These are phyloP conservation scores for Syngnathus typhle DNA, from an alignment of 2,113 vertebrate species.

Conservation along the genomic window DNA sequence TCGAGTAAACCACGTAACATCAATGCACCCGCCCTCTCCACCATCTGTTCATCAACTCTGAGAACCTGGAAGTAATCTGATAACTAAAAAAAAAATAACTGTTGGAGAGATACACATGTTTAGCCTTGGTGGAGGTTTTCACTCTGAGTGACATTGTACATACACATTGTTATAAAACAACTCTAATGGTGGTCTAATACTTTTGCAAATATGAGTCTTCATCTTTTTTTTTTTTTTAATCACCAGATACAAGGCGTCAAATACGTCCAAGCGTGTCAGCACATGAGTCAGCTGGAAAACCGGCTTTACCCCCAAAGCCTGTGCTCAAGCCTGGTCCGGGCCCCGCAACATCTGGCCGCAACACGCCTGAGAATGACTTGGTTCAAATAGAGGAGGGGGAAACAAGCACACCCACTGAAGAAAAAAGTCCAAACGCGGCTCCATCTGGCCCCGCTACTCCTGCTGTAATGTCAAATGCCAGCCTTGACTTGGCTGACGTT, in stretches of 20 bases:
- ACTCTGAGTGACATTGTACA: neutral
- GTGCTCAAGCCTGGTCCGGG: slow-evolving; percentile 53
- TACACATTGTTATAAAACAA: neutral
- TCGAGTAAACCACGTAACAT: neutral
- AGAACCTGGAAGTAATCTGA: neutral
- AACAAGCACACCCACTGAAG: slow-evolving; percentile 36
- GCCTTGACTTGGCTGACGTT: slow-evolving; percentile 25
- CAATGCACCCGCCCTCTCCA: neutral
- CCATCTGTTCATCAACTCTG: slow-evolving; percentile 6
- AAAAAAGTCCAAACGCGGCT: slow-evolving; percentile 13
- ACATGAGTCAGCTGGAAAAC: slow-evolving; percentile 65
- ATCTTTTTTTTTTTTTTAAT: slow-evolving; percentile 1
- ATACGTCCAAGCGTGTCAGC: slow-evolving; percentile 63
- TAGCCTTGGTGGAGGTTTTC: neutral
- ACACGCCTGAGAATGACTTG: slow-evolving; percentile 65
- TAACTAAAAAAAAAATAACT: neutral
- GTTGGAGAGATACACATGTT: neutral
- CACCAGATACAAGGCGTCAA: slow-evolving; percentile 62
- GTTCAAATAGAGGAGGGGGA: slow-evolving; percentile 60
- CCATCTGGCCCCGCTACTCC: slow-evolving; percentile 4
- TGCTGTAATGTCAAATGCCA: slow-evolving; percentile 36
- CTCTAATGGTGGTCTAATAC: neutral
- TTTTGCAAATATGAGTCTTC: neutral
- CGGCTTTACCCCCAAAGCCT: slow-evolving; percentile 65
- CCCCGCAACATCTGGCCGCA: slow-evolving; percentile 52